Evolutionary conservation across 2,113 vertebrate genomes (phyloP).

Genomic region (Opisthocomus hoazin): DNA sequence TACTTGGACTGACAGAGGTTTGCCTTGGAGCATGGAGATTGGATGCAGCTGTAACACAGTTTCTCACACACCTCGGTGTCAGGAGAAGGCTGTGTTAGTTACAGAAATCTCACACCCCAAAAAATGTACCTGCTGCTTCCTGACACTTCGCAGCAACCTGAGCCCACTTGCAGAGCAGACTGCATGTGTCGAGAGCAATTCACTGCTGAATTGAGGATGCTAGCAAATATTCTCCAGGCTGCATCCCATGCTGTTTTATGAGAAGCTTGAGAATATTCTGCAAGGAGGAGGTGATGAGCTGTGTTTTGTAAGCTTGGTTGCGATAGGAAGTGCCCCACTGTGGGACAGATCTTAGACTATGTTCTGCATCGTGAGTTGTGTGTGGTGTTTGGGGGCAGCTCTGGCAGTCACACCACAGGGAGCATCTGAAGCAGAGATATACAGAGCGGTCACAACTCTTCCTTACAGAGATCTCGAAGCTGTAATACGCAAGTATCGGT

Average conservation of each 20-base stretch:
- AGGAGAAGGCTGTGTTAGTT: background rate
- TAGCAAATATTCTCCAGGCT: background rate
- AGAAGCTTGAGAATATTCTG: background rate
- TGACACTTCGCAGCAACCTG: background rate
- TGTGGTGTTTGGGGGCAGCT: background rate
- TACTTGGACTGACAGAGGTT: background rate
- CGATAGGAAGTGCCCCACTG: background rate
- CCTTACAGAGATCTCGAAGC: background rate
- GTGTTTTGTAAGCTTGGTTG: background rate
- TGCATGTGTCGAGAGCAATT: background rate
- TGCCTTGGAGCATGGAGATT: background rate
- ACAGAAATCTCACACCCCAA: background rate
- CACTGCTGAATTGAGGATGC: background rate
- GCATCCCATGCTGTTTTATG: background rate
- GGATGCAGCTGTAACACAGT: background rate
- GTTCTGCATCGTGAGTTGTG: background rate
- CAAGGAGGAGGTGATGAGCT: background rate
- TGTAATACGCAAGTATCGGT: background rate
- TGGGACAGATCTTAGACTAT: background rate
- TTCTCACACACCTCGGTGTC: background rate
- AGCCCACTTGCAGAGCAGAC: background rate
- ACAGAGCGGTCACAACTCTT: constrained; percentile 2
- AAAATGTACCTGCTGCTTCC: background rate
- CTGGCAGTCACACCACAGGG: background rate
- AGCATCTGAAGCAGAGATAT: background rate